These are phyloP conservation scores for Ptychoptera contaminata DNA, from an alignment of 2,888 invertebrate species.

Conservation along the genomic window DNA sequence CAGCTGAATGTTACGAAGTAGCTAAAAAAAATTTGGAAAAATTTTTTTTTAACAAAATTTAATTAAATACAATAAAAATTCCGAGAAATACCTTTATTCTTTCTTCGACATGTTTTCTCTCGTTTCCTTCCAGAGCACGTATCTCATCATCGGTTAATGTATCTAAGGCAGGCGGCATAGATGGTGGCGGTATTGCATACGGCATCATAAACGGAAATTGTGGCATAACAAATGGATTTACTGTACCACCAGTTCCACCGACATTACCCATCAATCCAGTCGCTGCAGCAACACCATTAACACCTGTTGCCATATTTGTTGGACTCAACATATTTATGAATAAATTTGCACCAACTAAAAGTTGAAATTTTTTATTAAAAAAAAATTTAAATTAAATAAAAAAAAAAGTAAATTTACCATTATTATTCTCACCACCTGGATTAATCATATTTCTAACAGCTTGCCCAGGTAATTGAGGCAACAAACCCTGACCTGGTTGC, in stretches of 20 bases:
- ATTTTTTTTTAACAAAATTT: no score
- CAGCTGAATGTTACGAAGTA: slow-evolving; percentile 69
- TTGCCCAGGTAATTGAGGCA: slow-evolving; percentile 78
- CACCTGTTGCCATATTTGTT: slow-evolving; percentile 24
- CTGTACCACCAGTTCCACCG: slow-evolving; percentile 16
- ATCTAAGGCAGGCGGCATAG: slow-evolving; percentile 58
- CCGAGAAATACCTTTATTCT: slow-evolving; percentile 76
- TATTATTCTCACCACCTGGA: no score
- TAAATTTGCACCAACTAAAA: no score
- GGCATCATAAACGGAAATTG: slow-evolving; percentile 43
- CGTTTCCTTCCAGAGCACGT: slow-evolving; percentile 72
- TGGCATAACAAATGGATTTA: slow-evolving; percentile 29
- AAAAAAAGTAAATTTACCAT: no score
- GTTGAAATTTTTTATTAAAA: no score
- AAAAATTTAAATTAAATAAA: no score
- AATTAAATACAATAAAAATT: no score
- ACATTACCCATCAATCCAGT: no score
- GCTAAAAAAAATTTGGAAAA: slow-evolving; percentile 33
- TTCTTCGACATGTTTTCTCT: slow-evolving; percentile 77
- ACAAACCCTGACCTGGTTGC: slow-evolving; percentile 36
- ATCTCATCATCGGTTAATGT: slow-evolving; percentile 72
- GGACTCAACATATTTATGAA: slow-evolving; percentile 14
- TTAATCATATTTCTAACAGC: no score
- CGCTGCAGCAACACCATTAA: slow-evolving; percentile 25
- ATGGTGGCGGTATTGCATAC: slow-evolving; percentile 45